Base-by-base conservation (phyloP, 2,113 vertebrate species). In the Oreochromis tanganicae region DNA sequence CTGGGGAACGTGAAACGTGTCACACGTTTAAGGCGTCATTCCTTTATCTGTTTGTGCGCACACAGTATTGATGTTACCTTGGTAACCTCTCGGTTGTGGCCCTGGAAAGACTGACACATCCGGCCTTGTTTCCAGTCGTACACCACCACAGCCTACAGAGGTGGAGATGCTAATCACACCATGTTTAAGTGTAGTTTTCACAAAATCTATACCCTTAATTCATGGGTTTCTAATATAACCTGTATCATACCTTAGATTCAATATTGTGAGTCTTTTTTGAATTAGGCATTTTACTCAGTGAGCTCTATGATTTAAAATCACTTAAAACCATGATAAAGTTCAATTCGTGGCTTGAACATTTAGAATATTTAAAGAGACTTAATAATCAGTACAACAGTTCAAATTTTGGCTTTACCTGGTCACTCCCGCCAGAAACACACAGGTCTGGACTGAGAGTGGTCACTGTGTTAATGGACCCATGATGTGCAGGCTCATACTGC, bases 1-100 rank as follows among this genome's bases (percentile, higher is more conserved):
- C 46, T 14, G 59, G 10, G 83, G 3, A 14, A 79, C n/a, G 48
- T 82, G 16, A 86, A 27, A 75, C 17, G 4, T 52, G 38, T 59
- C 21, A 85, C 43, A 52, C 12, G n/a, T 85, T 27, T 46, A 36
- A 29, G 63, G 55, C 17, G 3, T 48, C 81, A 88, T n/a, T 71
- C 12, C 36, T 73, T 91, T 61, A 89, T 91, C 78, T 80, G 71
- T 83, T 38, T 66, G 80, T 6, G 32, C 82, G 88, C 80, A 73
- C 55, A 66, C 10, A 43, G n/a, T 75, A 86, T 38, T 84, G 56
- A 86, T 3, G 36, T 94, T 97, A 99, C 98, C 98, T 99, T 99
- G 88, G 98, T 99, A 90, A 99, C 96, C 93, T 99, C 98, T 27
- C 95, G 96, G 84, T 97, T 96, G 83, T 99, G 98, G 75, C 98